Conservation (phyloP, 2,113 vertebrate genomes). For the Vombatus ursinus region DNA sequence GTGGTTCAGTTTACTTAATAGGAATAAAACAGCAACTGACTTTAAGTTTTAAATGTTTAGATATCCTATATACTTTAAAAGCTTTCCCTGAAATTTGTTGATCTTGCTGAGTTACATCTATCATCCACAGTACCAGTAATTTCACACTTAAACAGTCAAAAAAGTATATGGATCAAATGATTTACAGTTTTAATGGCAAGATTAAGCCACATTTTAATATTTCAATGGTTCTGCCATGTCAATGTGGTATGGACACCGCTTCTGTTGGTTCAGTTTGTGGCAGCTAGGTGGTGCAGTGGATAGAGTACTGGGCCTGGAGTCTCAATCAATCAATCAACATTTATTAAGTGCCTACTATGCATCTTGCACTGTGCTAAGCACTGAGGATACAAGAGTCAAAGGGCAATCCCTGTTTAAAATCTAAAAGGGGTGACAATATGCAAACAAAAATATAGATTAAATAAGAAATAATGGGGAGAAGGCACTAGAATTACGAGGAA, state of each 20-base stretch:
- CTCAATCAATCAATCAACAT: not conserved
- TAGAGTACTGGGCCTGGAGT: not conserved
- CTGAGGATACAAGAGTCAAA: not conserved
- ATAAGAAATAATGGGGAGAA: not conserved
- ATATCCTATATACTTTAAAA: not conserved
- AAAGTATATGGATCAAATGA: not conserved
- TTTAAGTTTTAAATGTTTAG: not conserved
- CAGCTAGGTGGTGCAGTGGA: not conserved
- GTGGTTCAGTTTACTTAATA: not conserved
- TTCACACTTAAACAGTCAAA: not conserved
- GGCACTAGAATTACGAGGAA: not conserved
- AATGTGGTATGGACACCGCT: not conserved
- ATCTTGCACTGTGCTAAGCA: not conserved
- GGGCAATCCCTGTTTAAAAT: not conserved
- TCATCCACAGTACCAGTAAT: not conserved
- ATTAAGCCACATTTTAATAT: not conserved
- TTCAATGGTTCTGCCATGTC: not conserved
- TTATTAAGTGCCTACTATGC: not conserved
- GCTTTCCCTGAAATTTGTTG: not conserved
- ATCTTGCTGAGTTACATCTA: not conserved
- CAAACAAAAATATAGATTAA: not conserved
- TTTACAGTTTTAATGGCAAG: not conserved
- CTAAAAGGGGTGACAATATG: not conserved
- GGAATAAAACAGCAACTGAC: not conserved
- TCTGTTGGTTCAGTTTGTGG: not conserved